These are phyloP conservation scores for Blennius ocellaris DNA, from an alignment of 2,113 vertebrate genomes.

Conservation along the genomic window DNA sequence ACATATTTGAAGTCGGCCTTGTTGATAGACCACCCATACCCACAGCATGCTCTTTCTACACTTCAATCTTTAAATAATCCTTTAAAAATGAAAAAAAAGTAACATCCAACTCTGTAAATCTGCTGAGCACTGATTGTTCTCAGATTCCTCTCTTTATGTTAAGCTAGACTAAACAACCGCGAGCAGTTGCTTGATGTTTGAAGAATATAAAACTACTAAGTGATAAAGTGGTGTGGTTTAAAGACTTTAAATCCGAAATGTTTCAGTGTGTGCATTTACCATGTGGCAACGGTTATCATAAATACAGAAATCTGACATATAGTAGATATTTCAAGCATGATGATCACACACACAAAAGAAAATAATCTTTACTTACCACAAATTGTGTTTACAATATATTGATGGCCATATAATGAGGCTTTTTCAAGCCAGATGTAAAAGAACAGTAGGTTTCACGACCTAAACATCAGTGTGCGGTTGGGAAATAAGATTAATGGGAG, in stretches of 20 bases:
- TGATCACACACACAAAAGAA: conserved; percentile 48
- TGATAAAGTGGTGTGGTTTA: not conserved
- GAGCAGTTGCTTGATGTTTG: too few relatives aligned
- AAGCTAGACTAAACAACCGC: too few relatives aligned
- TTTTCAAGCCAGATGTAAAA: conserved; percentile 28
- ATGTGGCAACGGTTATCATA: conserved; percentile 46
- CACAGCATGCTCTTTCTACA: too few relatives aligned
- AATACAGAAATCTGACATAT: conserved; percentile 43
- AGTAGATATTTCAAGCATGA: conserved; percentile 26
- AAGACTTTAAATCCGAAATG: conserved; percentile 5
- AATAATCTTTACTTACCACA: conserved; percentile 26
- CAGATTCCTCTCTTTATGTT: too few relatives aligned
- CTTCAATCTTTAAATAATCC: too few relatives aligned
- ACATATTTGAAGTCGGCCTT: too few relatives aligned
- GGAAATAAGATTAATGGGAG: conserved; percentile 5
- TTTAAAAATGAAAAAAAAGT: too few relatives aligned
- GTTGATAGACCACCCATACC: too few relatives aligned
- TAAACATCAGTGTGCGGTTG: conserved; percentile 15
- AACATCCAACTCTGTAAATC: too few relatives aligned
- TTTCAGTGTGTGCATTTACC: conserved; percentile 18
- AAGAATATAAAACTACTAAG: not conserved
- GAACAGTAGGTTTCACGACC: not conserved
- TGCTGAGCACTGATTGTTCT: too few relatives aligned
- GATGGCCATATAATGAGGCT: conserved; percentile 45
- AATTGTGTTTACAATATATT: conserved; percentile 53